Base-by-base conservation (phyloP, 2,797 vertebrate genomes). In the Nothura maculosa region DNA sequence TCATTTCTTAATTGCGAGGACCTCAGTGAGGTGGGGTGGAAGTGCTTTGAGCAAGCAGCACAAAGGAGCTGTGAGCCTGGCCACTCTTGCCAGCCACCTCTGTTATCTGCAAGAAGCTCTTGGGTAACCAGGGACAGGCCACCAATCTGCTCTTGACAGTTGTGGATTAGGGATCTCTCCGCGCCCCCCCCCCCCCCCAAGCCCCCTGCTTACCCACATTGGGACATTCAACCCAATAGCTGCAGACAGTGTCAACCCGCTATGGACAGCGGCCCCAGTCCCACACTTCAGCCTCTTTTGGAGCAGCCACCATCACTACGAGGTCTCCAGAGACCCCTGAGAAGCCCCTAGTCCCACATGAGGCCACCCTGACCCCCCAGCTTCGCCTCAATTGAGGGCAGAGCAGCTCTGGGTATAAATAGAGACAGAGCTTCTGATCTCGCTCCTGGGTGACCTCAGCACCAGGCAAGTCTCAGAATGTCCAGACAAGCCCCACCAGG, bases 401-500 rank as follows among this genome's bases (percentile, higher is more conserved):
- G 72, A 60, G 52, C 92, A 91, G 50, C 91, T 43, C 36, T 32
- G 77, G 57, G 87, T 88, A 96, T 95, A 97, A 97, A 96, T 92
- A 97, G 97, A 38, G 79, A 43, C 47, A 28, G 90, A 67, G 72
- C 90, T 89, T 79, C 92, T 83, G 61, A 68, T 82, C 88, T 52
- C 25, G 81, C 76, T 19, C 60, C 45, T 55, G 69, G 17, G 86
- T 97, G 97, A 97, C 95, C 95, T 97, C 97, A 97, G 10, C 16
- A 50, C 70, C 6, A 85, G 94, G 85, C 97, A 96, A 94, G 95
- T 85, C 91, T 52, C 93, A 92, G 93, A 96, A 94, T 95, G 97
- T 91, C 94, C 93, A 84, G 96, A 88, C 97, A 97, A 95, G 97
- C 92, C 96, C 88, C 45, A 95, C 92, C 96, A 93, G 92, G 90